These are phyloP conservation scores for Hipposideros armiger DNA, from an alignment of 2,113 vertebrate species.

Conservation along the genomic window DNA sequence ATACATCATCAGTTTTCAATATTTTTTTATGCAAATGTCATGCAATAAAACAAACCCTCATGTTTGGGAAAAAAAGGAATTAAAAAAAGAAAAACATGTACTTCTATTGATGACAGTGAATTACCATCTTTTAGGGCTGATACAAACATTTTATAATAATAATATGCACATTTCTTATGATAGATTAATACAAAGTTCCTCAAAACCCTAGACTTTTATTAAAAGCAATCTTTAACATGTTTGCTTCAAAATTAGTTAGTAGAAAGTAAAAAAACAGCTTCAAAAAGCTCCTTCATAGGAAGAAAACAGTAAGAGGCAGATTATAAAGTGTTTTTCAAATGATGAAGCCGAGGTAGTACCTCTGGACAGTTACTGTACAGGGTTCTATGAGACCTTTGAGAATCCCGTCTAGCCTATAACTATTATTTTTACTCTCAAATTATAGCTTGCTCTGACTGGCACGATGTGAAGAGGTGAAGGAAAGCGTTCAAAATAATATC, in stretches of 20 bases:
- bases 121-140: not conserved
- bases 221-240: not conserved
- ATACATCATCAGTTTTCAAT: slow-evolving; percentile 83
- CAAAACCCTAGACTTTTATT: not conserved
- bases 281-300: not conserved
- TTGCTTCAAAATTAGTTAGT: slow-evolving; percentile 10
- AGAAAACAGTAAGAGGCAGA: not conserved
- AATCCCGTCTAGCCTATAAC: not conserved
- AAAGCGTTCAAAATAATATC: not conserved
- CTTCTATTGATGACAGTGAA: not conserved
- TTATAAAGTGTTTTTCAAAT: not conserved
- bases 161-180: not conserved
- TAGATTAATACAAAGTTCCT: not conserved
- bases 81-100: not conserved
- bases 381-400: not conserved
- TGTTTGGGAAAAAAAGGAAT: slow-evolving; percentile 74
- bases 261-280: not conserved
- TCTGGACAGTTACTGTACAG: not conserved
- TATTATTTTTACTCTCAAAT: not conserved
- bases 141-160: not conserved
- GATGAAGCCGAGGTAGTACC: not conserved
- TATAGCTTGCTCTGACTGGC: not conserved
- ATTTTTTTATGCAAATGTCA: slow-evolving; percentile 89
- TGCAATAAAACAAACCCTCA: slow-evolving; percentile 88
- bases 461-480: not conserved